Base-by-base conservation (phyloP, 2,888 invertebrate species). In the Metopia argyrocephala region DNA sequence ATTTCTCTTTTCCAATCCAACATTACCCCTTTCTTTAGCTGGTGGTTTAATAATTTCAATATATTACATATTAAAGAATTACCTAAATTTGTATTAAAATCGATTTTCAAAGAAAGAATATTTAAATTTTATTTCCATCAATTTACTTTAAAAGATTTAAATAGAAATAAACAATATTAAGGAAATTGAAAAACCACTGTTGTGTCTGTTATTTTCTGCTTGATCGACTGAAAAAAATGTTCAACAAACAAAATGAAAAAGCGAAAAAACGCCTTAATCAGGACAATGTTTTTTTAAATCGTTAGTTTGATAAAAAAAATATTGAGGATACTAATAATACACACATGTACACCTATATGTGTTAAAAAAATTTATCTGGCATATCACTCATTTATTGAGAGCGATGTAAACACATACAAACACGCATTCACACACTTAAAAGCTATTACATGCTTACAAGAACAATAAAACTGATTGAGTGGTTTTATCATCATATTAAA, bases 401-500 rank as follows among this genome's bases (percentile, higher is more conserved):
- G 57, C 28, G 21, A 57, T 38, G 15, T 38, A 46, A 66, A 48
- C 25, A 27, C n/a, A 52, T 59, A 20, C 7, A 71, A 48, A 21
- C 38, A 31, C 20, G 3, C n/a, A 50, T 3, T 48, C 1, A 21
- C 12, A 15, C 25, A 38, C 31, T 46, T 27, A 54, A 18, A 68
- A 4, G 9, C 12, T 38, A 38, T n/a, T 18, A 56, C 46, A 62
- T 56, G 28, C 46, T 20, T 5, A 23, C 15, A 15, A 61, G 18
- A 48, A 21, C 52, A 57, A 38, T 23, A 76, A 56, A 56, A 48
- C 62, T 69, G 62, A 76, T 76, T 76, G 62, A 76, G 76, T 76
- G 69, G 56, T 61, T 76, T 68, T 38, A 38, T 76, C 57, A 56
- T 76, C 69, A 54, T 57, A 76, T 69, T 76, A 69, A 76, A 69